Conservation (phyloP, 2,797 vertebrate genomes). For the Anguilla marmorata region DNA sequence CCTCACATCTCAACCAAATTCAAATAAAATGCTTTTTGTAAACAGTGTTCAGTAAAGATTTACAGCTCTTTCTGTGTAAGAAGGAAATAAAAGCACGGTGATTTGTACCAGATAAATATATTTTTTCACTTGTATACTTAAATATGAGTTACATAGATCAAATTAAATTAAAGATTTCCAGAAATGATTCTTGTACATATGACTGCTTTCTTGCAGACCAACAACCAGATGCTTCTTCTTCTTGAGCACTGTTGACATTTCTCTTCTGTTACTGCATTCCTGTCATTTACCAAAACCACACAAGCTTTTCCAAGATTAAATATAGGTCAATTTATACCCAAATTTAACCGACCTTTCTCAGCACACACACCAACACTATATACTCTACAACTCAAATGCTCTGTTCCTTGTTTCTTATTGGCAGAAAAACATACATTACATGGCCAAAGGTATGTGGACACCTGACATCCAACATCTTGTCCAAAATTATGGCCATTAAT, state of each 20-base stretch:
- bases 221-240: background rate
- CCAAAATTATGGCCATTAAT: too few species aligned
- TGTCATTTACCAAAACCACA: background rate
- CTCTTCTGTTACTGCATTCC: background rate
- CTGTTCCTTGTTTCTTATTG: too few species aligned
- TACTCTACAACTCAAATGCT: too few species aligned
- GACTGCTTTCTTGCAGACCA: background rate
- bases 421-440: too few species aligned
- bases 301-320: background rate
- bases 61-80: background rate
- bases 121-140: background rate
- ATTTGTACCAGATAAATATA: too few species aligned
- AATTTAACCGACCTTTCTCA: background rate
- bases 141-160: background rate
- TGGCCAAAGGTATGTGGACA: too few species aligned
- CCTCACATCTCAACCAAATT: background rate
- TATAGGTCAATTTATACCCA: background rate
- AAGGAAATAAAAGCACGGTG: background rate
- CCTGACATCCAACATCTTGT: too few species aligned
- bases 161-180: background rate
- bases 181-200: background rate
- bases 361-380: background rate
- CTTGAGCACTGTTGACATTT: background rate
- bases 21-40: background rate
- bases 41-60: background rate